These are phyloP conservation scores for Sebastes vulpes DNA, from an alignment of 2,797 vertebrate species.

Conservation along the genomic window DNA sequence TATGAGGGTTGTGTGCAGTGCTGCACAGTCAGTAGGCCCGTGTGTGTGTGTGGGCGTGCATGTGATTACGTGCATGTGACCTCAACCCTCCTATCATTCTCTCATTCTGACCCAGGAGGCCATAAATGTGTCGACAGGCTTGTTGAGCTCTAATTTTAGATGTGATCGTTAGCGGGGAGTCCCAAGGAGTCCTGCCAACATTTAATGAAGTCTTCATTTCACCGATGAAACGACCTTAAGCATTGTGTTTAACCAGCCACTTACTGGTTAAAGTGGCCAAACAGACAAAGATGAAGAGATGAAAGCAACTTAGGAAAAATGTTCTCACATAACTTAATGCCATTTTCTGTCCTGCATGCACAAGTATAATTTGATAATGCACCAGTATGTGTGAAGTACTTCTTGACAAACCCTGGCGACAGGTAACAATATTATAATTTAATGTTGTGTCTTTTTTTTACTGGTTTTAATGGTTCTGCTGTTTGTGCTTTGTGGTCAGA, in stretches of 20 bases:
- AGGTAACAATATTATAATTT: background rate
- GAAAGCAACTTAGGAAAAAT: background rate
- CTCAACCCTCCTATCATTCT: constrained; percentile 35
- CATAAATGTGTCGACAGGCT: constrained; percentile 63
- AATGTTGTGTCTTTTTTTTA: background rate
- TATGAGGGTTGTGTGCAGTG: background rate
- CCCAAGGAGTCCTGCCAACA: constrained; percentile 36
- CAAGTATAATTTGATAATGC: background rate
- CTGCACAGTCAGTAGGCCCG: background rate
- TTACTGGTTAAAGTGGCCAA: constrained; percentile 8
- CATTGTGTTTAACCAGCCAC: background rate
- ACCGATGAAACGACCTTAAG: background rate
- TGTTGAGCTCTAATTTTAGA: constrained; percentile 70
- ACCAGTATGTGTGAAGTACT: background rate
- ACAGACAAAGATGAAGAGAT: background rate
- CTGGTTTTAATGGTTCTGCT: background rate
- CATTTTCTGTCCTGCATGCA: background rate
- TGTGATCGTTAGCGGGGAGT: constrained; percentile 35
- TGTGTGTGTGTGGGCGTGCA: background rate
- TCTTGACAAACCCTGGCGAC: background rate
- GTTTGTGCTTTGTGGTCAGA: background rate
- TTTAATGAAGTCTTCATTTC: constrained; percentile 53
- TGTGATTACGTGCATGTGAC: constrained; percentile 13
- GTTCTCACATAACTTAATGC: background rate
- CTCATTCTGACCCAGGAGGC: constrained; percentile 15